Base-by-base conservation (phyloP, 2,888 invertebrate species). In the Meiosimyza platycephala region DNA sequence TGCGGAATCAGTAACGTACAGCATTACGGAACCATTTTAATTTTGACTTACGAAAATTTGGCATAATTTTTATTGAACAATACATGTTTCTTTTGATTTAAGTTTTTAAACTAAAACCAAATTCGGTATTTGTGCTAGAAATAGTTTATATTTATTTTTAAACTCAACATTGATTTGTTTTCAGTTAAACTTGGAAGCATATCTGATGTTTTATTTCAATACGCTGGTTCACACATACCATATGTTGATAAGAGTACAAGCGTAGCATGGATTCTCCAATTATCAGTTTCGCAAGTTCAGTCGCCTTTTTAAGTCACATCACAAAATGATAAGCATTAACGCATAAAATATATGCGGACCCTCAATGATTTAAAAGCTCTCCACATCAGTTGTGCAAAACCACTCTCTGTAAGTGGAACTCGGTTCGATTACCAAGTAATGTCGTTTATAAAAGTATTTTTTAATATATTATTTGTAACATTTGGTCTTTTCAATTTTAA, bases 301-400 rank as follows among this genome's bases (percentile, higher is more conserved):
- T 57, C 60, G 55, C 47, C 5, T 52, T 55, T 57, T 55, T 3
- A 16, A n/a, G 9, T 40, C 12, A 40, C 33, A 33, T 16, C 22
- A n/a, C 22, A 18, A 16, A 18, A 16, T 64, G 64, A 64, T 64
- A 64, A 64, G 51, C 18, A 64, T 40, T 6, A 40, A 7, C 40
- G 40, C 40, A 7, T 40, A 7, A 40, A 40, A 40, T 40, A 7
- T 40, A 22, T 15, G 50, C 16, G 62, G 16, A n/a, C 40, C 13
- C 16, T 6, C 28, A n/a, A 16, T n/a, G 33, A 55, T 22, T 33
- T 22, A 54, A 48, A 7, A 16, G 57, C 47, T 22, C 54, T 40
- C 22, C 69, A 47, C 54, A 59, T 57, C 72, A 75, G 75, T 75
- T 75, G 72, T 66, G 18, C 66, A 73, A 66, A 70, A 48, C 51